Percentiles rank a stretch among this genome's conserved stretches.
These are phyloP conservation scores for Echinops telfairi DNA, from an alignment of 2,113 vertebrate species.

Conservation along the genomic window DNA sequence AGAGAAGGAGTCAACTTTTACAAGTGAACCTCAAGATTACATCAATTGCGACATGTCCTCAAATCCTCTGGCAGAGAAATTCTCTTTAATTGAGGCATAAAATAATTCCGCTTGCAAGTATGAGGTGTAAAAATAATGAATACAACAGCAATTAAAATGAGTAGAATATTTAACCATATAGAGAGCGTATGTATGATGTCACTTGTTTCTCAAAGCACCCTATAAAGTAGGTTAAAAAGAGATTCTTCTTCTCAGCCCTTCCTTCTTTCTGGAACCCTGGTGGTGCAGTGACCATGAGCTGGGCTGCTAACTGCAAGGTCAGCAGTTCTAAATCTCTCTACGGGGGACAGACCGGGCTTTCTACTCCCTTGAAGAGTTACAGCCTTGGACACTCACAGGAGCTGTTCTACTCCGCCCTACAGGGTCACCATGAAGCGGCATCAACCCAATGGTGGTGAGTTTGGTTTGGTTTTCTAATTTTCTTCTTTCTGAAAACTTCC, in stretches of 20 bases:
- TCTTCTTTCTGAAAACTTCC: not conserved
- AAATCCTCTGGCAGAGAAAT: constrained; percentile 25
- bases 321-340: too few relatives aligned
- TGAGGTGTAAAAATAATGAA: not conserved
- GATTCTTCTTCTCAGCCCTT: not conserved
- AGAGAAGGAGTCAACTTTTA: not conserved
- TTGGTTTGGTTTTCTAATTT: too few relatives aligned
- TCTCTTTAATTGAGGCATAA: constrained; percentile 40
- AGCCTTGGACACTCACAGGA: too few relatives aligned
- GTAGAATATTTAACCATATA: not conserved
- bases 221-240: not conserved
- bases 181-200: not conserved
- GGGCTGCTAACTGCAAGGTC: too few relatives aligned
- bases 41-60: not conserved
- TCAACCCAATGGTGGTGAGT: too few relatives aligned
- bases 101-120: constrained; percentile 45
- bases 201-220: not conserved
- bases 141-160: not conserved
- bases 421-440: too few relatives aligned
- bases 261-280: not conserved
- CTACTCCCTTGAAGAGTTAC: too few relatives aligned
- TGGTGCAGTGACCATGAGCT: too few relatives aligned
- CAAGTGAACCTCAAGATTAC: not conserved
- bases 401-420: too few relatives aligned
- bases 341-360: too few relatives aligned